Evolutionary conservation across 2,888 invertebrate species (phyloP), one percentile per base, ranked within the genome.

Genomic region (Baccha elongata): DNA sequence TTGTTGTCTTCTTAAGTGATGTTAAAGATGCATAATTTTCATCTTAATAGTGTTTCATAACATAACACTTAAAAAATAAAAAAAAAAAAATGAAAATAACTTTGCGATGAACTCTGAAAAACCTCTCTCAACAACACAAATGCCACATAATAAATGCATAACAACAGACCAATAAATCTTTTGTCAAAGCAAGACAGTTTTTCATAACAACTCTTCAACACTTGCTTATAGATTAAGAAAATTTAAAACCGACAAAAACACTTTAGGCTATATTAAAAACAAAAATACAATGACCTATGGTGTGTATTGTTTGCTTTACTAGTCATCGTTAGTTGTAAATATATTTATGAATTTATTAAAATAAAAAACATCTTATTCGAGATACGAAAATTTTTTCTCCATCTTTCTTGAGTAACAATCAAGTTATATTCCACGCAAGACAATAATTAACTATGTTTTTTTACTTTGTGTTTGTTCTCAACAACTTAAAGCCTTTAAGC

Each of bases 181-280:
- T 26, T 42, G 29, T 11, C 26, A 26, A 17, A 23, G 37, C 40
- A 58, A 58, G 55, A 11, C 40, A 58, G 15, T 58, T 40, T 26
- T 58, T 42, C 23, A 58, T 42, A 40, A 26, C 26, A 58, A 35
- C 15, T 58, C 58, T 58, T 58, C 42, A 42, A 26, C 58, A 58
- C 42, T 17, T 13, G 40, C 37, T n/a, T 15, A 58, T 8, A 19
- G 23, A 10, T 42, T 13, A 21, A 26, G 21, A 58, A 13, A n/a
- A 52, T 52, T n/a, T 58, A 58, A 42, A 42, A 58, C 35, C 42
- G 58, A 40, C 58, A 29, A 26, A 40, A 40, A 40, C 13, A 40
- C 37, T 40, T 40, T 13, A 40, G 37, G 37, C 37, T 13, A 13
- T 13, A 13, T 13, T 40, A 13, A 40, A 40, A 37, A 40, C 3